A percentile compares a stretch with the other conserved stretches of the same genome.
These are phyloP conservation scores for Diorhabda elongata DNA, from an alignment of 1,140 invertebrate species.

Conservation along the genomic window DNA sequence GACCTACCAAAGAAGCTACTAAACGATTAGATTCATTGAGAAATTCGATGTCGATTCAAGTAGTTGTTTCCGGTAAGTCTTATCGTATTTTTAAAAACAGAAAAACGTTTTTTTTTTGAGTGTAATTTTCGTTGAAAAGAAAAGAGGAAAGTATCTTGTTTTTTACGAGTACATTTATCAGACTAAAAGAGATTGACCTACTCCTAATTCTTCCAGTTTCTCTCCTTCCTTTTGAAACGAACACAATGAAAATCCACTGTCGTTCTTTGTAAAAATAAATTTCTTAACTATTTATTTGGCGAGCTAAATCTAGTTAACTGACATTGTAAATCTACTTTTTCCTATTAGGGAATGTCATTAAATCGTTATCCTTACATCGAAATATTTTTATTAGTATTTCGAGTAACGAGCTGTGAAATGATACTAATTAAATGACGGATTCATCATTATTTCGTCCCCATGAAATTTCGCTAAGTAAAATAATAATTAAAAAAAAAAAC, in stretches of 20 bases:
- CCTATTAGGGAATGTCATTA: neutral
- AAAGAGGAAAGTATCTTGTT: neutral
- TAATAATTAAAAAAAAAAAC: too few species aligned
- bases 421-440: too few species aligned
- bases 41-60: slow-evolving; percentile 46
- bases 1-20: slow-evolving; percentile 54
- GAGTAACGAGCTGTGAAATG: too few species aligned
- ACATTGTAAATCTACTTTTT: neutral
- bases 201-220: neutral
- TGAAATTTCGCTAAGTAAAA: too few species aligned
- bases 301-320: slow-evolving; percentile 2
- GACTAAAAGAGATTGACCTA: neutral
- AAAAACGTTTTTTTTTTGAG: neutral
- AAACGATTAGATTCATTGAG: slow-evolving; percentile 50
- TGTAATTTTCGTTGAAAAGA: neutral
- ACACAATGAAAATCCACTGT: neutral
- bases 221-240: neutral
- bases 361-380: neutral
- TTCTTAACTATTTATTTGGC: neutral
- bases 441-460: too few species aligned
- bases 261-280: neutral
- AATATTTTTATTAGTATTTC: neutral
- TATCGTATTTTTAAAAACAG: neutral
- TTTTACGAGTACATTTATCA: neutral
- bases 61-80: slow-evolving; percentile 51